These are phyloP conservation scores for Cygnus atratus DNA, from an alignment of 2,113 vertebrate species.

Conservation along the genomic window DNA sequence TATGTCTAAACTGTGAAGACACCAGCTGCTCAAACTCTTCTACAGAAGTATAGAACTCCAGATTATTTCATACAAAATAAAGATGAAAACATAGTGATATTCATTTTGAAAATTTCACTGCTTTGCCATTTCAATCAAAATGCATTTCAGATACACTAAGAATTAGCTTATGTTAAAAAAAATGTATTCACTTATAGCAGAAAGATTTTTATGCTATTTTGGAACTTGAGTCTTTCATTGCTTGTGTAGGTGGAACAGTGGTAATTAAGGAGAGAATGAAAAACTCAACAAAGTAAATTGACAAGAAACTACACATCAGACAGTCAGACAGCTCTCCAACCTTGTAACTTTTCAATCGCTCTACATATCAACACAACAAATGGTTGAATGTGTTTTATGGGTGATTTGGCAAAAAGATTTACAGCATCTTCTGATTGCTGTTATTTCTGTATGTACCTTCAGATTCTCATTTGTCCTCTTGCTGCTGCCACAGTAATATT, in stretches of 20 bases:
- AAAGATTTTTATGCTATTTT: neutral
- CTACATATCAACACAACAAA: neutral
- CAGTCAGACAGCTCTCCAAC: neutral
- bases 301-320: neutral
- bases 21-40: neutral
- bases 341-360: neutral
- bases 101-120: neutral
- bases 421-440: neutral
- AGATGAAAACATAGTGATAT: neutral
- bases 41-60: neutral
- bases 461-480: neutral
- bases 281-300: neutral
- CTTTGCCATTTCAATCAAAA: neutral
- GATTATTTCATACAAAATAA: neutral
- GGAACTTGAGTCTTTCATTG: neutral
- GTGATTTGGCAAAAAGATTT: neutral
- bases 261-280: neutral
- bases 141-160: neutral
- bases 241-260: neutral
- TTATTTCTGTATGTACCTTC: neutral
- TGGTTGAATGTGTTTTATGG: neutral
- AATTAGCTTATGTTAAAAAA: neutral
- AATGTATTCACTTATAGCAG: neutral
- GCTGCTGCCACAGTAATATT: neutral
- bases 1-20: neutral